Percentiles rank a stretch among this genome's conserved stretches.
Evolutionary conservation across 2,797 vertebrate genomes (phyloP).

Genomic region (Anabacerthia variegaticeps): DNA sequence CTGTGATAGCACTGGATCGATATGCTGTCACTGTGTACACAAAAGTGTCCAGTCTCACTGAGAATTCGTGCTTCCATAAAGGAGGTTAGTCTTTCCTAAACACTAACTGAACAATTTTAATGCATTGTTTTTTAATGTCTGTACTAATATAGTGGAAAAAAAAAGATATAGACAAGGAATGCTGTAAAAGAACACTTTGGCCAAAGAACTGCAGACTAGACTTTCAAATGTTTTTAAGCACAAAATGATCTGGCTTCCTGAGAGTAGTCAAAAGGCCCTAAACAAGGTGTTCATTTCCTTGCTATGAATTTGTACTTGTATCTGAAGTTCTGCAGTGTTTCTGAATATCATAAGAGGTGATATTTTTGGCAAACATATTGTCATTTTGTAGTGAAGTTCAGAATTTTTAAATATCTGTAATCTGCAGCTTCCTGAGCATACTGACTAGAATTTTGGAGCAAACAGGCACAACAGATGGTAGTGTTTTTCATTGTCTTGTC

Average conservation of each 20-base stretch:
- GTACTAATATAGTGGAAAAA: neutral
- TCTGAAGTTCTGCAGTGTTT: neutral
- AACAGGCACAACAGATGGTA: neutral
- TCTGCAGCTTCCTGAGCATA: neutral
- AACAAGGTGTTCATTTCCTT: neutral
- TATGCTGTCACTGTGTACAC: neutral
- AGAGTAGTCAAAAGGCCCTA: neutral
- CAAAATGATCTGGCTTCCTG: neutral
- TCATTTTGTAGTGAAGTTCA: neutral
- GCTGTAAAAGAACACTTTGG: neutral
- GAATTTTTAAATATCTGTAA: neutral
- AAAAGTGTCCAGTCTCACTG: neutral
- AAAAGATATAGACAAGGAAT: neutral
- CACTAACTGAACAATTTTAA: neutral
- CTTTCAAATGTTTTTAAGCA: neutral
- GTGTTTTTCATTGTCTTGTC: fast-evolving
- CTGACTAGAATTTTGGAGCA: neutral
- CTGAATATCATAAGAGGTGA: neutral
- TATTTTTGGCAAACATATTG: neutral
- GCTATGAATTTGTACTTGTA: neutral
- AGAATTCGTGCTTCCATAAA: neutral
- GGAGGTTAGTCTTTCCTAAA: neutral
- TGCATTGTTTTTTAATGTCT: neutral
- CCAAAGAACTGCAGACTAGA: neutral
- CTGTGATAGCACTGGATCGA: neutral